phyloP scores from a whole-genome alignment of 2,888 invertebrate genomes.

The Cosmorhoe ocellata region DNA sequence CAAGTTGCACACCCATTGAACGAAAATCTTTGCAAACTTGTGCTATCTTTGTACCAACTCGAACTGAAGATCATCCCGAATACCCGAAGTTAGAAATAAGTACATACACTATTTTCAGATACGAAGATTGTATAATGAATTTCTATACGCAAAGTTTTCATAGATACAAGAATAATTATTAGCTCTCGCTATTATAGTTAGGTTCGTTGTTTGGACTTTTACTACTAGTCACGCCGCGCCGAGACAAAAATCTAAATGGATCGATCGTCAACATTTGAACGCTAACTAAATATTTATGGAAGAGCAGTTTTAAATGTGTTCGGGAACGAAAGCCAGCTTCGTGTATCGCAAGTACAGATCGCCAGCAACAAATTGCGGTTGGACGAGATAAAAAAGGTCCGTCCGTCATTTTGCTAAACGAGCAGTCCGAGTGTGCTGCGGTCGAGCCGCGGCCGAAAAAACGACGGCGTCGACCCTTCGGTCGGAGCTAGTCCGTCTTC shows the following conservation, averaged over 20 bases:
- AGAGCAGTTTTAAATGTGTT: slow-evolving; percentile 66
- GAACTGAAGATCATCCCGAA: slow-evolving; percentile 13
- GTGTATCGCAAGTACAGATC: slow-evolving; percentile 73
- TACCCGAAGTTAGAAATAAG: not conserved
- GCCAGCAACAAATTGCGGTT: slow-evolving; percentile 78
- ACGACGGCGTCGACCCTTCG: slow-evolving; percentile 50
- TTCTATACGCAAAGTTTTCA: not conserved
- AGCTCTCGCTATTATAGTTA: no score
- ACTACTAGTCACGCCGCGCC: no score
- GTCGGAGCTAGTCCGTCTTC: slow-evolving; percentile 37
- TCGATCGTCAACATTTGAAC: slow-evolving; percentile 48
- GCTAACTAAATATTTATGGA: slow-evolving; percentile 66
- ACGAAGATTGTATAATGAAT: not conserved
- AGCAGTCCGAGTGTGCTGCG: slow-evolving; percentile 58
- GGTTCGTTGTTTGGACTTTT: no score
- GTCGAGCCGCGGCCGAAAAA: slow-evolving; percentile 59
- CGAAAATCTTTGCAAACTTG: slow-evolving; percentile 12
- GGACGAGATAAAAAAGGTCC: slow-evolving; percentile 79
- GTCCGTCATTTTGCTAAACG: slow-evolving; percentile 79
- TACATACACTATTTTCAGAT: not conserved
- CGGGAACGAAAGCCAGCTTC: slow-evolving; percentile 49
- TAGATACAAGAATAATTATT: no score
- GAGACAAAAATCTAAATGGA: slow-evolving; percentile 45
- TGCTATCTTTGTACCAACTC: slow-evolving; percentile 7
- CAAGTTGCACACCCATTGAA: slow-evolving; percentile 18